Base-by-base conservation (phyloP, 2,113 vertebrate species). In the Dendropsophus ebraccatus region DNA sequence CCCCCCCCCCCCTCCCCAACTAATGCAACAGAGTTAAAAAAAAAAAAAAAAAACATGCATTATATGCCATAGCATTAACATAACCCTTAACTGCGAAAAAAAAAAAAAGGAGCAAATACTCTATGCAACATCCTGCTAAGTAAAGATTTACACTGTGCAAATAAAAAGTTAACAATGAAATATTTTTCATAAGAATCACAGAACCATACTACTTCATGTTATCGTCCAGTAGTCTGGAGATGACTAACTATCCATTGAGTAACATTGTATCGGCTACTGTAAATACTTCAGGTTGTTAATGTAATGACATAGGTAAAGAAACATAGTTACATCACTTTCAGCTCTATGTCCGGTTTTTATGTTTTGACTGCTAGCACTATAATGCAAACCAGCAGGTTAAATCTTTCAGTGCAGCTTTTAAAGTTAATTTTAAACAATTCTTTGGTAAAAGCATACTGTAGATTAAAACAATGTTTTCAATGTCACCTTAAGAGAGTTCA, bases 311-410 rank as follows among this genome's bases (percentile, higher is more conserved):
- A 67, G 81, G 19, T 54, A 52, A 45, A 50, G 23, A 83, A 83
- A 72, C 11, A 16, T 5, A 35, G 19, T 54, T 83, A 52, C 67
- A 73, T 83, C 67, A 56, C 37, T 52, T 35, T 83, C 11, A 25
- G 49, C 28, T 19, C 30, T 52, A 70, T 37, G 70, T 32, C 30
- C 47, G 25, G 70, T 72, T 83, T 50, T 49, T 54, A 50, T 83
- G 62, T 70, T 82, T 14, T 82, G 81, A 83, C 67, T 83, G 65
- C 81, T 67, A 83, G 50, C 21, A 72, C 81, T 54, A 35, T 82
- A 73, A 83, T 83, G 21, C 49, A 83, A 83, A 69, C 32, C 67
- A 83, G 49, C 81, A 83, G 67, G 54, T 83, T 52, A 70, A 72
- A 83, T 73, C 47, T 83, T 83, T 83, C 67, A 56, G 28, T 50